Evolutionary conservation across 1,140 invertebrate genomes (phyloP).

Genomic region (Diachasma alloeum): DNA sequence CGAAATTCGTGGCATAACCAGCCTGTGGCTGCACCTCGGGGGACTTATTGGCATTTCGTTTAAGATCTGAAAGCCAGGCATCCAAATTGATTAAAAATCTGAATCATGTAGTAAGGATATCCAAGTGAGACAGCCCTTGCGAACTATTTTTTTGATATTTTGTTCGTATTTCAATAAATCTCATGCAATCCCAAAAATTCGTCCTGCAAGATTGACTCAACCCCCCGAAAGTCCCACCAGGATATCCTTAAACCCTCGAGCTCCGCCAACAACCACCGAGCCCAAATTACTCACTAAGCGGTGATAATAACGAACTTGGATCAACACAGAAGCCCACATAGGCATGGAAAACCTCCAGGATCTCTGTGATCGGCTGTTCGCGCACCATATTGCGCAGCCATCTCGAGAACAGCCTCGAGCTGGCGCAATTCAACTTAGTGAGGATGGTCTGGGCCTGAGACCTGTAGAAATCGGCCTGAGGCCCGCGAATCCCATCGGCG

Average conservation of each 20-base stretch:
- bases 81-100: neutral
- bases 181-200: too few relatives aligned
- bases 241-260: too few relatives aligned
- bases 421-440: conserved; percentile 75
- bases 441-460: conserved; percentile 88
- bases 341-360: conserved; percentile 94
- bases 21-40: conserved; percentile 71
- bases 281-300: conserved; percentile 76
- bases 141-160: too few relatives aligned
- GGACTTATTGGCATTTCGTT: conserved; percentile 74
- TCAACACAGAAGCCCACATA: conserved; percentile 96
- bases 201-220: too few relatives aligned
- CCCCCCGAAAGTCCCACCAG: too few relatives aligned
- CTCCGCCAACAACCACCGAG: conserved; percentile 15
- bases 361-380: conserved; percentile 78
- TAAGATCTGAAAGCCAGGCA: conserved; percentile 69
- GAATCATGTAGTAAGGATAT: too few relatives aligned
- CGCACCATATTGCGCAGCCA: conserved; percentile 84
- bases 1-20: conserved; percentile 88
- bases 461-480: conserved; percentile 88
- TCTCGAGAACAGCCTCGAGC: conserved; percentile 76
- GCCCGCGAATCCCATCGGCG: conserved; percentile 82
- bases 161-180: too few relatives aligned
- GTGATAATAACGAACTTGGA: conserved; percentile 82
- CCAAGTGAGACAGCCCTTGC: too few relatives aligned